A percentile compares a stretch with the other conserved stretches of the same genome.
These are phyloP conservation scores for Coelogynopora nodosa DNA, from an alignment of 2,888 invertebrate genomes.

Conservation along the genomic window DNA sequence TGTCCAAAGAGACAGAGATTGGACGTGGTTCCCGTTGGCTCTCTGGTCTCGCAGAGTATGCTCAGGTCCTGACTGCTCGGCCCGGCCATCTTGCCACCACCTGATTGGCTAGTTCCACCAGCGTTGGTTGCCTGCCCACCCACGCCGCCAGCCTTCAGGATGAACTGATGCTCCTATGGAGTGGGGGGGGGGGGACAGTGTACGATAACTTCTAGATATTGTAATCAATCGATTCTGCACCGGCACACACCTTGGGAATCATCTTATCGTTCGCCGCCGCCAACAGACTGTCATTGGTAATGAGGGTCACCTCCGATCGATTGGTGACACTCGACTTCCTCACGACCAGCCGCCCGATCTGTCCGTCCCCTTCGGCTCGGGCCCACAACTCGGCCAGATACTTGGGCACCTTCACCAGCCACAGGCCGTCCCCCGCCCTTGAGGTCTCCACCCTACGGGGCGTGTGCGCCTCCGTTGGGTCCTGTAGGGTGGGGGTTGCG, in stretches of 20 bases:
- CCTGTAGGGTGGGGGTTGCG: not conserved
- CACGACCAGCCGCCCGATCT: constrained; percentile 87
- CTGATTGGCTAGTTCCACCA: not conserved
- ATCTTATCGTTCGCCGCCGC: constrained; percentile 59
- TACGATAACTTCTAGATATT: too few species aligned
- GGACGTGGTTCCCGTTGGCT: not conserved
- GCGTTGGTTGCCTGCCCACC: not conserved
- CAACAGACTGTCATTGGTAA: not conserved
- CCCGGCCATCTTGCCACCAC: not conserved
- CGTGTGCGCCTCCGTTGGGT: not conserved
- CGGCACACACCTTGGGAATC: not conserved
- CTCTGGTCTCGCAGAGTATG: constrained; percentile 42
- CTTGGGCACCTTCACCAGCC: constrained; percentile 91
- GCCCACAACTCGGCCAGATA: constrained; percentile 93
- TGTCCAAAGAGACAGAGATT: not conserved
- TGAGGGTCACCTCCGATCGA: constrained; percentile 26
- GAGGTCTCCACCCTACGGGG: not conserved
- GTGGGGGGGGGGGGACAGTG: too few species aligned
- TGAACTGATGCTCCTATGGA: constrained; percentile 38
- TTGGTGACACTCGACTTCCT: constrained; percentile 54
- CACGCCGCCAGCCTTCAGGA: constrained; percentile 16
- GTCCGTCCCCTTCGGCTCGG: constrained; percentile 80
- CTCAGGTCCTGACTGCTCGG: constrained; percentile 21
- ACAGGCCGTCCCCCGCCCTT: constrained; percentile 63
- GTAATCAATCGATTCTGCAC: too few species aligned